These are phyloP conservation scores for Cyphomyrus plagiostoma DNA, from an alignment of 2,113 vertebrate genomes.

Conservation along the genomic window DNA sequence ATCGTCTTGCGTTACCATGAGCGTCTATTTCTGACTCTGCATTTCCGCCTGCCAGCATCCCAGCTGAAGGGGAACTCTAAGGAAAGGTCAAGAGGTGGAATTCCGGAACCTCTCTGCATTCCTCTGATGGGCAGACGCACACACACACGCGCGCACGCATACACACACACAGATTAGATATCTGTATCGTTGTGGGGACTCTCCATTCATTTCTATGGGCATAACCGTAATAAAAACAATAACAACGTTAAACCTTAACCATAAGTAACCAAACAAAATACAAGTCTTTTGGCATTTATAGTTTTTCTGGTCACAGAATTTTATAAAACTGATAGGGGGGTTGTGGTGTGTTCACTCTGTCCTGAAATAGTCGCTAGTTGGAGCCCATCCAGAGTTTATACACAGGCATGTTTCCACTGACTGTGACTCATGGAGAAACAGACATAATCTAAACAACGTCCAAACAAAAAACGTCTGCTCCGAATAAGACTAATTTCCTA, in stretches of 20 bases:
- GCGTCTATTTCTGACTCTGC: slow-evolving; percentile 61
- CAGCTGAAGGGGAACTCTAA: slow-evolving; percentile 57
- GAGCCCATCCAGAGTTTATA: slow-evolving; percentile 15
- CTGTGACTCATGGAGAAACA: slow-evolving; percentile 10
- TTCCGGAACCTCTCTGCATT: slow-evolving; percentile 56
- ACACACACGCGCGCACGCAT: slow-evolving; percentile 23
- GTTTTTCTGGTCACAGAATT: not conserved
- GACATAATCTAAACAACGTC: slow-evolving; percentile 14
- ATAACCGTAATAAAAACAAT: not conserved
- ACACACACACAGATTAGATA: not conserved
- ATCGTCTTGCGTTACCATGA: slow-evolving; percentile 53
- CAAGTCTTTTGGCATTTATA: not conserved
- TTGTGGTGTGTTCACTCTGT: not conserved
- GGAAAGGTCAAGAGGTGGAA: slow-evolving; percentile 63
- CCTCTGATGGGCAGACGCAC: slow-evolving; percentile 23
- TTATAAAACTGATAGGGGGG: not conserved
- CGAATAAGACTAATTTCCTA: not conserved
- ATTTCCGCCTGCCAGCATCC: slow-evolving; percentile 50
- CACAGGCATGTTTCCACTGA: slow-evolving; percentile 10
- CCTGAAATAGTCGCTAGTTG: not conserved
- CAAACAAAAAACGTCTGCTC: not conserved
- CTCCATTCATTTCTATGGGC: not conserved
- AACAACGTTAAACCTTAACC: not conserved
- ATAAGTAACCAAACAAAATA: not conserved
- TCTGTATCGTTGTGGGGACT: not conserved